Conservation (phyloP, 2,888 invertebrate genomes). For the Drosophila acutilabella region DNA sequence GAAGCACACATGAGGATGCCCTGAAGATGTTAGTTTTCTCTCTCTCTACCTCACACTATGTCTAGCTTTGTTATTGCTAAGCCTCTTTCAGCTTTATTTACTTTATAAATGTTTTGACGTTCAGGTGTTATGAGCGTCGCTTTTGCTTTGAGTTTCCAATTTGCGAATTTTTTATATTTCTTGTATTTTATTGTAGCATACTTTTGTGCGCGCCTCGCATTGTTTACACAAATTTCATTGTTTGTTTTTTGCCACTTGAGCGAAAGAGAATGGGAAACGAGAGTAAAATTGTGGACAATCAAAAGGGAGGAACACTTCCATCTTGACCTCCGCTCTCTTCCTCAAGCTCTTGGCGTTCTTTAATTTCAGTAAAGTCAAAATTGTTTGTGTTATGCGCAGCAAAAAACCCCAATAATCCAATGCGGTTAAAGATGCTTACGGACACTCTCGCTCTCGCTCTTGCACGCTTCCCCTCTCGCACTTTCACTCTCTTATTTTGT, state of each 20-base stretch:
- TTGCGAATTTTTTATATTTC: constrained; percentile 4
- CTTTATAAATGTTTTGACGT: constrained; percentile 30
- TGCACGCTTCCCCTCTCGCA: neutral
- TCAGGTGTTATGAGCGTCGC: constrained; percentile 9
- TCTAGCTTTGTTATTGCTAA: constrained; percentile 20
- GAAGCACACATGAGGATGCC: constrained; percentile 10
- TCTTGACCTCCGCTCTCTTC: neutral
- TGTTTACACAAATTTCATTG: constrained; percentile 63
- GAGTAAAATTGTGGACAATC: constrained; percentile 32
- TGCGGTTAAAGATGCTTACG: constrained; percentile 55
- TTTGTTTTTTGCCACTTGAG: constrained; percentile 44
- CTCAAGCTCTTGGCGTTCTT: constrained; percentile 2
- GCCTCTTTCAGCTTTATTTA: constrained; percentile 41
- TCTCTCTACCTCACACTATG: neutral
- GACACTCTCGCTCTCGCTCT: constrained; percentile 10
- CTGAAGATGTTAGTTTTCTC: neutral
- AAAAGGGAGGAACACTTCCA: constrained; percentile 4
- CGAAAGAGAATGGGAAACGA: constrained; percentile 25
- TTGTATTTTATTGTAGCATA: constrained; percentile 45
- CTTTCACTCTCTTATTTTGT: neutral
- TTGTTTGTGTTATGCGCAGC: constrained; percentile 47
- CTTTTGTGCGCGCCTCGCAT: constrained; percentile 49
- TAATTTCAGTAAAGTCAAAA: constrained; percentile 63
- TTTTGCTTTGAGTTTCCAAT: constrained; percentile 18
- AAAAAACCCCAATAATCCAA: constrained; percentile 64